Evolutionary conservation across 2,888 invertebrate species (phyloP), one percentile per base, ranked within the genome.

Genomic region (Blastobasis adustella): DNA sequence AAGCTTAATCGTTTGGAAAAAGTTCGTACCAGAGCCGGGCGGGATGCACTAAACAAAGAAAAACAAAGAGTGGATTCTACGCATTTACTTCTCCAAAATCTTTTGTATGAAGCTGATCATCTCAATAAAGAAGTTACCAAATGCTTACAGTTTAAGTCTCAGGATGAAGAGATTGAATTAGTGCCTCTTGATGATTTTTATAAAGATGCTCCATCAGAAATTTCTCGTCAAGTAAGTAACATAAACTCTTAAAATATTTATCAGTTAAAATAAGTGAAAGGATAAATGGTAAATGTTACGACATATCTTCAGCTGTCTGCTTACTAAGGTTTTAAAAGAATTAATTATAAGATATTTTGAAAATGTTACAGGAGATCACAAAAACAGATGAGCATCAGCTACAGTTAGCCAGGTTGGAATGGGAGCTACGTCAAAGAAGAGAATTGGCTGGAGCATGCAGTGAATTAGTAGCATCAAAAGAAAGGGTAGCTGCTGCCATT

Each of bases 71-170:
- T 98, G 0, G 98, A 98, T 70, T 94, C 94, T 51, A 95, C 95
- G 62, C 95, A 98, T 72, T 82, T 98, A 49, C 95, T 96, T 63
- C 89, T 98, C 51, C 98, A 98, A 81, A 98, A 98, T 84, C 90
- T 98, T 49, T 85, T 98, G 5, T 98, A 98, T 76, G 98, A 98
- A 90, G 94, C 96, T 6, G 94, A 96, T 72, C 97, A 98, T 86
- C 89, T 98, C 23, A 94, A 96, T 62, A 96, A 96, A 64, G 98
- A 98, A 90, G 96, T 97, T n/a, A 93, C 95, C 23, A 96, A 97
- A 69, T 98, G 98, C 71, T 90, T 97, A 54, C 96, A 98, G 71
- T 98, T 98, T 74, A 98, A 96, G 73, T 98, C 98, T 7, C 96
- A 96, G 76, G 97, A 98, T 90, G 96, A 98, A 82, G 94, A 94